Conservation (phyloP, 2,888 invertebrate genomes). For the Macropis europaea region DNA sequence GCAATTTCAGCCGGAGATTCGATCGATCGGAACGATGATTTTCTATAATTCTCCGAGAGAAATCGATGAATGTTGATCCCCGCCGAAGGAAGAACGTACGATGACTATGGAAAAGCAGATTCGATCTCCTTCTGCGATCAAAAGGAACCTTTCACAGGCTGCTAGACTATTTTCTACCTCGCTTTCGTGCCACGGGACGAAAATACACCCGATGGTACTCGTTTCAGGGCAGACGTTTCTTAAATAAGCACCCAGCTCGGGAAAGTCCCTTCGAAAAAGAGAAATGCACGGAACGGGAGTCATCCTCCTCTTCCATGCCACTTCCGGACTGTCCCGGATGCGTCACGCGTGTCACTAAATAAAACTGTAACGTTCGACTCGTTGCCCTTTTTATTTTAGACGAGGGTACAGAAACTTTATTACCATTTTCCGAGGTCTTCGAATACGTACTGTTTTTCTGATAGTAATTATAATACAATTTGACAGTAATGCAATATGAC, state of each 20-base stretch:
- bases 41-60: no score
- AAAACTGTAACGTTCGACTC: no score
- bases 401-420: no score
- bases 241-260: constrained; percentile 49
- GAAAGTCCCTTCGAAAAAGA: constrained; percentile 19
- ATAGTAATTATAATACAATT: no score
- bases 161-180: constrained; percentile 45
- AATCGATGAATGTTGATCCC: no score
- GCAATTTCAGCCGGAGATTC: no score
- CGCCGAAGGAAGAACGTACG: background rate
- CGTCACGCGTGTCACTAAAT: no score
- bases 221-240: constrained; percentile 45
- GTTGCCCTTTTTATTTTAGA: no score
- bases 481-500: no score
- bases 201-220: constrained; percentile 43
- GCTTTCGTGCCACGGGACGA: constrained; percentile 45
- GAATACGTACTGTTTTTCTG: no score
- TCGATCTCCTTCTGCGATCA: constrained; percentile 19
- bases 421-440: no score
- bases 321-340: constrained; percentile 44
- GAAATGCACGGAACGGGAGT: constrained; percentile 18
- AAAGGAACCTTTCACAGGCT: constrained; percentile 36
- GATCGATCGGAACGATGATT: no score
- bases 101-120: background rate
- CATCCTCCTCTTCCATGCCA: constrained; percentile 9